phyloP scores from a whole-genome alignment of 1,140 invertebrate genomes.

The Cepaea nemoralis region DNA sequence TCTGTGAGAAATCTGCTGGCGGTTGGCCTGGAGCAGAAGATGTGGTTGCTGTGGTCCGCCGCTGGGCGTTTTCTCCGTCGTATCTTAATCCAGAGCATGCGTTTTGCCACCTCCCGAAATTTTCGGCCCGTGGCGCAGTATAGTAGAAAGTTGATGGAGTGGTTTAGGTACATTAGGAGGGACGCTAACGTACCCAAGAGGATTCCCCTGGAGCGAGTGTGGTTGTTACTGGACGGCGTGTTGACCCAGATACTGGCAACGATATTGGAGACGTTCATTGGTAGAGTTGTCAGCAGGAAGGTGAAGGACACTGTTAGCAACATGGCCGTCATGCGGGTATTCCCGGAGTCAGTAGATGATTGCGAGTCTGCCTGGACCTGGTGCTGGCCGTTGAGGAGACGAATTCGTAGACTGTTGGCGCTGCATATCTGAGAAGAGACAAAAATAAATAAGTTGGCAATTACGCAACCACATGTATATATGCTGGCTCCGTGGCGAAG shows the following conservation, averaged over 20 bases:
- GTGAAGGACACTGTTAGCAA: slow-evolving; percentile 66
- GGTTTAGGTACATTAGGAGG: slow-evolving; percentile 71
- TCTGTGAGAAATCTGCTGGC: neutral
- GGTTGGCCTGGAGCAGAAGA: slow-evolving; percentile 47
- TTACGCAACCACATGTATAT: no score
- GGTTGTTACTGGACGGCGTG: neutral
- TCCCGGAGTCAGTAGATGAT: slow-evolving; percentile 36
- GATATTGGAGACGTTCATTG: slow-evolving; percentile 62
- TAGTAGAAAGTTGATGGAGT: slow-evolving; percentile 71
- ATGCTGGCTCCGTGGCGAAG: no score
- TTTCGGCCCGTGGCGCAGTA: slow-evolving; percentile 70
- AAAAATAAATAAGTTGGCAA: no score
- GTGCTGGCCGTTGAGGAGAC: neutral
- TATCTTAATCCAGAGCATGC: slow-evolving; percentile 57
- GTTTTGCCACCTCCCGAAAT: slow-evolving; percentile 65
- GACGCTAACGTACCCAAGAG: slow-evolving; percentile 60
- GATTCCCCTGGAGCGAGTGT: neutral
- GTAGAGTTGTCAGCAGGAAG: slow-evolving; percentile 68
- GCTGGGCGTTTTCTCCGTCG: slow-evolving; percentile 9
- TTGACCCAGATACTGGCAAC: slow-evolving; percentile 53
- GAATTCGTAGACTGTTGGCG: neutral
- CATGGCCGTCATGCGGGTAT: slow-evolving; percentile 62
- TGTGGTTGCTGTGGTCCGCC: slow-evolving; percentile 46
- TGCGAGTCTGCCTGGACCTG: neutral
- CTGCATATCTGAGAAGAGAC: slow-evolving; percentile 16